Conservation (phyloP, 1,140 invertebrate genomes). For the Formica exsecta region DNA sequence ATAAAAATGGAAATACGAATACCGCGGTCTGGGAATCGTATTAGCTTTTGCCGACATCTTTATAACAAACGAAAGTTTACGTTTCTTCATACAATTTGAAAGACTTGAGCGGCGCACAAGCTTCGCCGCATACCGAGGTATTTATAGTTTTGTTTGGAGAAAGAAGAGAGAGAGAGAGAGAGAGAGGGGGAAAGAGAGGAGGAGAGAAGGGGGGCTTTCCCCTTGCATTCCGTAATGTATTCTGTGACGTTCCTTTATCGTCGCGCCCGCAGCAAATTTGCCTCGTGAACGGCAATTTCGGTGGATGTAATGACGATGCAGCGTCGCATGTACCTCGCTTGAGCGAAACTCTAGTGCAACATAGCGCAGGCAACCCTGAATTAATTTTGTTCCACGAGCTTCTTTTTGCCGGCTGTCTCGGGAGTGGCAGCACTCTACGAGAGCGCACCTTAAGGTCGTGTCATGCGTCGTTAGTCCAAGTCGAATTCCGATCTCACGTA, state of each 20-base stretch:
- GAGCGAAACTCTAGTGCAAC: conserved; percentile 47
- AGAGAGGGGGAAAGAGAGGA: neutral
- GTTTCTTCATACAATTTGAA: conserved; percentile 19
- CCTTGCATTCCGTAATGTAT: conserved; percentile 43
- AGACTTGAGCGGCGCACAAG: conserved; percentile 15
- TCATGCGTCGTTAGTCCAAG: conserved; percentile 58
- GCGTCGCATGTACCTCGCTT: conserved; percentile 12
- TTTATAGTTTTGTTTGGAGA: conserved; percentile 8
- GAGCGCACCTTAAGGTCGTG: conserved; percentile 58
- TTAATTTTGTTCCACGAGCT: conserved; percentile 61
- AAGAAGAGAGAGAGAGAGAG: neutral
- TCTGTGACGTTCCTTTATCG: conserved; percentile 53
- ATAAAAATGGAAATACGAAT: conserved; percentile 22
- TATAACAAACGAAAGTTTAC: conserved; percentile 23
- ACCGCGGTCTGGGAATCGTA: neutral
- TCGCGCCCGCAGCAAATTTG: conserved; percentile 59
- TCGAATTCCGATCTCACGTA: conserved; percentile 67
- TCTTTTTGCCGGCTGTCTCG: conserved; percentile 39
- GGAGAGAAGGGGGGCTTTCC: neutral
- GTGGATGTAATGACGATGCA: conserved; percentile 47
- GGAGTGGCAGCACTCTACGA: conserved; percentile 44
- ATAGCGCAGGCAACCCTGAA: conserved; percentile 43
- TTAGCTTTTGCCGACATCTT: conserved; percentile 42
- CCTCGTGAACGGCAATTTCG: conserved; percentile 50
- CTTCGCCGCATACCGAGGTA: neutral